Base-by-base conservation (phyloP, 2,113 vertebrate species). In the Aspidoscelis tigris region DNA sequence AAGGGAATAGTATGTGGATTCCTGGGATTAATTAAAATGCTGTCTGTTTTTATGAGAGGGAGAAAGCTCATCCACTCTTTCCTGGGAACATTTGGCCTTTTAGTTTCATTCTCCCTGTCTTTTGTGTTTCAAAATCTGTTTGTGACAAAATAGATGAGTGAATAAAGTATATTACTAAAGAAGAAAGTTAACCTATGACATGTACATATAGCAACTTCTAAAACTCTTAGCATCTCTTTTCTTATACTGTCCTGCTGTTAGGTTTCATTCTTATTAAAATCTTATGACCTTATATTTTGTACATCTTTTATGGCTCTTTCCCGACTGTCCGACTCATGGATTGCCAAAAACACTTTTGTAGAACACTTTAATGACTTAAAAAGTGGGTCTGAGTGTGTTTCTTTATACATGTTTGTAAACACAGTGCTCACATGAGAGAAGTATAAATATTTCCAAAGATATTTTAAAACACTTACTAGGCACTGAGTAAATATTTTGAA, bases 1-100 rank as follows among this genome's bases (percentile, higher is more conserved):
- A 53, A 24, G 86, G 89, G 89, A 90, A 85, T 81, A 66, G 89
- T 84, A 77, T 79, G 85, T 65, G 50, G 33, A 82, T 64, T 85
- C 78, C 1, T 66, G 3, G 65, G 82, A 68, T 80, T 88, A 81
- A 80, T 90, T 90, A 68, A 85, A 86, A 78, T 8, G 55, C 39
- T 88, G 86, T 44, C 80, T 39, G 0, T 69, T 78, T 41, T 78
- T 75, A 21, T 65, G 88, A 76, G n/a, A 70, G 61, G 0, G 2
- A 16, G 73, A 81, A 87, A 81, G 47, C 20, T 22, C 14, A 61
- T 14, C 26, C 50, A 26, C 6, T 44, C 75, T 55, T n/a, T 61
- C 18, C 39, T 24, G 74, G 16, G 41, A 39, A 43, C 2, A 58
- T 12, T 73, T 77, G 80, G 80, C 11, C 55, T 79, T 79, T 70